Percentiles rank a stretch among this genome's conserved stretches.
These are phyloP conservation scores for Yponomeuta malinellus DNA, from an alignment of 2,888 invertebrate species.

Conservation along the genomic window DNA sequence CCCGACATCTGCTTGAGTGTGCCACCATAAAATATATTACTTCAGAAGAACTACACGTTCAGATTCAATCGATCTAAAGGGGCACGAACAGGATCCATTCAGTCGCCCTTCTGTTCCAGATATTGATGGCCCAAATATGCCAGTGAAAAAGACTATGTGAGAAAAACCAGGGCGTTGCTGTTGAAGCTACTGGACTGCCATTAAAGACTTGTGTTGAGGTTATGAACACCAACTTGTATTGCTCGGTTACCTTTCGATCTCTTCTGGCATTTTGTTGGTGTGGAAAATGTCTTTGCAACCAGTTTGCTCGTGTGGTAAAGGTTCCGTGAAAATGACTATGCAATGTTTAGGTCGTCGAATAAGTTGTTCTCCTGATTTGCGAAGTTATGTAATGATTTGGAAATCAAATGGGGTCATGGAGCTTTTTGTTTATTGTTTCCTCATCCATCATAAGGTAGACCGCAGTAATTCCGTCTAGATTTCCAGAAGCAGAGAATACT, in stretches of 20 bases:
- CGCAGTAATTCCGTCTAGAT: too few species aligned
- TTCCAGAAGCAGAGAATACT: too few species aligned
- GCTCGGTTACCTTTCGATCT: neutral
- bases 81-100: too few species aligned
- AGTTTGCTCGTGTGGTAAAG: neutral
- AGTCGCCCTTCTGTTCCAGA: too few species aligned
- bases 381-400: too few species aligned
- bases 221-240: neutral
- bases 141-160: slow-evolving; percentile 55
- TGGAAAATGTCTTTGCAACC: neutral
- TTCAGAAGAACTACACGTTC: neutral
- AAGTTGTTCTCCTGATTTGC: too few species aligned
- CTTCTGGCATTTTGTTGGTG: neutral
- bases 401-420: too few species aligned
- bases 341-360: too few species aligned
- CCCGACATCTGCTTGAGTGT: slow-evolving; percentile 29
- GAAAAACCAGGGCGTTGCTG: slow-evolving; percentile 56
- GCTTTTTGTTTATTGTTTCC: too few species aligned
- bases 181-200: neutral
- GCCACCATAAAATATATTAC: neutral
- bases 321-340: too few species aligned
- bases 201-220: neutral
- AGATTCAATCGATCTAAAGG: too few species aligned
- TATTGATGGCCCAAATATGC: neutral
- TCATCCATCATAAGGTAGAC: too few species aligned